Conservation (phyloP, 2,888 invertebrate species). For the Operophtera brumata region DNA sequence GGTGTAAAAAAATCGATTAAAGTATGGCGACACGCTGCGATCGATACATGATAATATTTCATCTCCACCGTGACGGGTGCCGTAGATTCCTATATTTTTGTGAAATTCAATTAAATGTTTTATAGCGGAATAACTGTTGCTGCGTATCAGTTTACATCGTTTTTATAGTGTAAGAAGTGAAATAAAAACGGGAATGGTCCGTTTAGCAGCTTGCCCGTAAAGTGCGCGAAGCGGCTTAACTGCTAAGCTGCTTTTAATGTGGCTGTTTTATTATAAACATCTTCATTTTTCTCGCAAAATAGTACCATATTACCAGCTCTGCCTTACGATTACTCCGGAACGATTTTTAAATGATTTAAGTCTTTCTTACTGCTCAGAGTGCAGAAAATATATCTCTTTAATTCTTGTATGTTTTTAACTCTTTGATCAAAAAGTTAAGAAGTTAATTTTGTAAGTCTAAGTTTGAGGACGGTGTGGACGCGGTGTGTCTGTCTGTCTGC, state of each 20-base stretch:
- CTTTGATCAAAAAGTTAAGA: too few relatives aligned
- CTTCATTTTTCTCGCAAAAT: conserved; percentile 31
- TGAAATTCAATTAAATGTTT: conserved; percentile 77
- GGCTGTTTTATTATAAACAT: conserved; percentile 29
- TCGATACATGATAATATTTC: conserved; percentile 78
- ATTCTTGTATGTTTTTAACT: too few relatives aligned
- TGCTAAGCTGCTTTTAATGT: conserved; percentile 36
- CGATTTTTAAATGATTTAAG: not conserved
- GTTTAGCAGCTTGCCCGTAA: conserved; percentile 41
- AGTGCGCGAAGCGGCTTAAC: conserved; percentile 34
- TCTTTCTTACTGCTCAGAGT: too few relatives aligned
- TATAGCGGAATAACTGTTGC: conserved; percentile 63
- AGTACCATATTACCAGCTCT: not conserved
- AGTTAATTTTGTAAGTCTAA: too few relatives aligned
- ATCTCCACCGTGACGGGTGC: conserved; percentile 65
- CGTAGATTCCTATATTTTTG: conserved; percentile 69
- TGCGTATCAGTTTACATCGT: conserved; percentile 68
- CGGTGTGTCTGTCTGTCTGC: too few relatives aligned
- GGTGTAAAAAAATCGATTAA: conserved; percentile 81
- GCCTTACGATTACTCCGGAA: not conserved
- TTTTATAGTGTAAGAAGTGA: conserved; percentile 54
- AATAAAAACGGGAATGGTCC: conserved; percentile 48
- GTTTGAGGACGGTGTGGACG: too few relatives aligned
- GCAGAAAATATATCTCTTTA: too few relatives aligned
- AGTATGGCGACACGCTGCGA: conserved; percentile 78